Evolutionary conservation across 2,888 invertebrate genomes (phyloP), one percentile per base, ranked within the genome.

Genomic region (Tromatobia lineatoria): DNA sequence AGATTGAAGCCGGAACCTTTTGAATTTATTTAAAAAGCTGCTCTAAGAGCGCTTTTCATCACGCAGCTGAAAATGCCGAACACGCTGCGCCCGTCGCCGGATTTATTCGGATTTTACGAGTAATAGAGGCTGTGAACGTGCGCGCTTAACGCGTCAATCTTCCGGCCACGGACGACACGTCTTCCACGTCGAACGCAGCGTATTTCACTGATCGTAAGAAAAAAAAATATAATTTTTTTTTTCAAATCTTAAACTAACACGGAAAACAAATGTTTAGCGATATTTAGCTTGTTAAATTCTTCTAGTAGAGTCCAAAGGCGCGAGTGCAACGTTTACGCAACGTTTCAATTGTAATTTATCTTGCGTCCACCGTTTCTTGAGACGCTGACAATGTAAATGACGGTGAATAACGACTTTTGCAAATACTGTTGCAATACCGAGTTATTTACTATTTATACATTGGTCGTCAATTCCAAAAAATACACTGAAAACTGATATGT

Each of bases 101-200:
- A 67, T 67, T 6, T 15, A n/a, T 67, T 67, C 18, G 7, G 18
- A 47, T 50, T n/a, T 45, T 52, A 42, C 61, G 50, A 64, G 10
- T n/a, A 66, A 42, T 23, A 66, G 11, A 66, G 67, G 45, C 67
- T 67, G 67, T 47, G 67, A 47, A 23, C 45, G 25, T 6, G 42
- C 45, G 66, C 18, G 6, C 20, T 11, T 42, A 52, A 38, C 25
- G 42, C 66, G 66, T 0, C 67, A 47, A 67, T 42, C 47, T 67
- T 45, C 59, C 42, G 45, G 18, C 45, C 67, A 67, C 47, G 67
- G 25, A 67, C 67, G 42, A 50, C 42, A 29, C 75, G 76, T 81
- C 81, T 81, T 81, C 81, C 81, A 64, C 64, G 59, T 52, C 42
- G 54, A 50, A 74, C 8, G 59, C 67, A 59, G 47, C 57, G 57